phyloP scores from a whole-genome alignment of 1,140 invertebrate genomes.

The Zaprionus taronus region DNA sequence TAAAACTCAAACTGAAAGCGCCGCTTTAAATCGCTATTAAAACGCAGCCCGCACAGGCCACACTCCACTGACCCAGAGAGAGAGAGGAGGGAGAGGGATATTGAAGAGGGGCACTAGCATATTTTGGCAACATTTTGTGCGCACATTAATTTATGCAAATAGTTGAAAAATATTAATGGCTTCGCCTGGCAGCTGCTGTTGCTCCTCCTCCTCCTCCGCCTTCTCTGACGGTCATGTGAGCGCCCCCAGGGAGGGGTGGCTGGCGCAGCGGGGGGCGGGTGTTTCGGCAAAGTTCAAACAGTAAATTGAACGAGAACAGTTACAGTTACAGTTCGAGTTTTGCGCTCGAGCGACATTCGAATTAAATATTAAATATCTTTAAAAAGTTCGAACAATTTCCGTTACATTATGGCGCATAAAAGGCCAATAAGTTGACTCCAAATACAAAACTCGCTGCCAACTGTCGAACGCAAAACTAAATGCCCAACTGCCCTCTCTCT shows the following conservation, averaged over 20 bases:
- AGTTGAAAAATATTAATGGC: conserved; percentile 82
- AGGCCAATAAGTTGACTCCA: conserved; percentile 62
- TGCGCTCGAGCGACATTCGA: conserved; percentile 42
- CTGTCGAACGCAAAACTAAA: conserved; percentile 48
- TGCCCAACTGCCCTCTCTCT: background rate
- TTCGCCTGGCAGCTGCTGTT: conserved; percentile 53
- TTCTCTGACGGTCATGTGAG: background rate
- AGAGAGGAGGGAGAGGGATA: background rate
- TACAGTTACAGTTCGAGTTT: background rate
- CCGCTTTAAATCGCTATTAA: conserved; percentile 74
- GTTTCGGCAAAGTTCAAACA: conserved; percentile 40
- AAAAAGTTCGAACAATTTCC: conserved; percentile 80
- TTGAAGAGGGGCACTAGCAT: conserved; percentile 24
- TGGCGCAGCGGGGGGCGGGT: background rate
- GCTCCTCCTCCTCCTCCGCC: background rate
- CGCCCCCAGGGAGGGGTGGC: background rate
- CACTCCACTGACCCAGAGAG: conserved; percentile 48
- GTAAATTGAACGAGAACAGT: conserved; percentile 54
- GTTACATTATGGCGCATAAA: conserved; percentile 78
- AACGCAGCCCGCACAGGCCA: conserved; percentile 35
- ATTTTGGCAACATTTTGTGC: conserved; percentile 79
- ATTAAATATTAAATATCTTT: conserved; percentile 78
- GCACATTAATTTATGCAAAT: conserved; percentile 81
- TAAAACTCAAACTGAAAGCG: conserved; percentile 58
- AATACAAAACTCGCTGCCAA: conserved; percentile 38